Base-by-base conservation (phyloP, 1,140 invertebrate genomes). In the Calycopis cecrops region DNA sequence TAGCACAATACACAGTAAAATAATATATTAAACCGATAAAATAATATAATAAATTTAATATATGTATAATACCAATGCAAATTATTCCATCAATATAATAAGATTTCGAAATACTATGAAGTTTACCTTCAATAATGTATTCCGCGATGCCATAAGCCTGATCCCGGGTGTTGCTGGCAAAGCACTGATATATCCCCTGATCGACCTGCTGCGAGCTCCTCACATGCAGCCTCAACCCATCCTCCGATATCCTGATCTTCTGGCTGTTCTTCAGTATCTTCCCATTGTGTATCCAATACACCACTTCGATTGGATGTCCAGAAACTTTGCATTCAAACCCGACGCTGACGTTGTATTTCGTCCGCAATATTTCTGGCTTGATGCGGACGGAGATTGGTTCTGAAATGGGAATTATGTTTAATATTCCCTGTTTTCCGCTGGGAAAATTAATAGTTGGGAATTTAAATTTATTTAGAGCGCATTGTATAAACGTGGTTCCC, bases 151-250 rank as follows among this genome's bases (percentile, higher is more conserved):
- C 94, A 73, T 96, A 94, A 16, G 93, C 93, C 87, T 96, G 94
- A 71, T 96, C 94, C 79, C 92, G 94, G 57, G 95, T 93, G 67
- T 96, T 95, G 62, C 91, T 92, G 3, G 94, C 95, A 60, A 96
- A 93, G 79, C 97, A 98, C 65, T 97, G 96, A 85, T 97, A 98
- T 90, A 96, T 93, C 3, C 96, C 96, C 58, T 93, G 90, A 78
- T 97, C 95, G 49, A 94, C 91, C 60, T 92, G 92, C 18, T 92
- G 91, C 11, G 96, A 90, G 10, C 92, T 90, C 18, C 90, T 89
- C 63, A 97, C 91, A 65, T 90, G 90, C 56, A 95, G 68, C 48
- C 88, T 79, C 40, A 89, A 72, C 9, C 88, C 87, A 44, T 90
- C 88, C 17, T 84, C 73, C 52, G 85, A 85, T 48, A 91, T 80